These are phyloP conservation scores for Virgularia gustaviana DNA, from an alignment of 92 coral and sea anemone genomes.

Conservation along the genomic window DNA sequence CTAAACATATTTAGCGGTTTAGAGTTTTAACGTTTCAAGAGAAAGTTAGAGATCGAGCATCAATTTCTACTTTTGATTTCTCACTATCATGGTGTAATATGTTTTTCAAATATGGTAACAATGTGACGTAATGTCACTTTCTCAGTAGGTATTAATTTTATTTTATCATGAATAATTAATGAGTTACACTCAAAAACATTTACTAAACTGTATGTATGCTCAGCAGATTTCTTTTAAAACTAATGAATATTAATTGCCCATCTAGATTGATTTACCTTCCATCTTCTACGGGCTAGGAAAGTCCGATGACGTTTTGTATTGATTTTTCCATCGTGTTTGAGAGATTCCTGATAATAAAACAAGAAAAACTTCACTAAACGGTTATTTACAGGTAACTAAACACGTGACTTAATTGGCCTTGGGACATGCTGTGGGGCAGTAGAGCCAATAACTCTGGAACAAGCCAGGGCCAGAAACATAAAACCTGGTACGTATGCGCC, in stretches of 20 bases:
- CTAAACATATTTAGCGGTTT: too few relatives aligned
- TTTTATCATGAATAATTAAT: too few relatives aligned
- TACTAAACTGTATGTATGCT: background rate
- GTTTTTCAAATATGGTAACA: background rate
- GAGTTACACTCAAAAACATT: background rate
- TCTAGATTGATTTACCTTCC: slow-evolving; percentile 65
- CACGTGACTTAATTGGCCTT: too few relatives aligned
- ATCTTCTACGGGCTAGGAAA: slow-evolving; percentile 86
- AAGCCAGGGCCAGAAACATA: too few relatives aligned
- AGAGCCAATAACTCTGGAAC: too few relatives aligned
- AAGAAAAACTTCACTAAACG: background rate
- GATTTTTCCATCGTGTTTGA: slow-evolving; percentile 60
- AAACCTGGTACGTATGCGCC: background rate
- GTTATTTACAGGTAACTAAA: too few relatives aligned
- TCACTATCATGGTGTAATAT: background rate
- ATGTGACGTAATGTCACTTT: background rate
- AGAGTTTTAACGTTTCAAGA: too few relatives aligned
- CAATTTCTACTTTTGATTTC: too few relatives aligned
- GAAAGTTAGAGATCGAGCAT: too few relatives aligned
- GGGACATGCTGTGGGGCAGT: too few relatives aligned
- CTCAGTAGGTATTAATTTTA: too few relatives aligned
- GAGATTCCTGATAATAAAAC: slow-evolving; percentile 47
- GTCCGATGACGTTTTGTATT: slow-evolving; percentile 85
- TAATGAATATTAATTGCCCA: background rate
- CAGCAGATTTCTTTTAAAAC: background rate